These are phyloP conservation scores for Todiramphus saurophagus DNA, from an alignment of 2,113 vertebrate genomes.

Conservation along the genomic window DNA sequence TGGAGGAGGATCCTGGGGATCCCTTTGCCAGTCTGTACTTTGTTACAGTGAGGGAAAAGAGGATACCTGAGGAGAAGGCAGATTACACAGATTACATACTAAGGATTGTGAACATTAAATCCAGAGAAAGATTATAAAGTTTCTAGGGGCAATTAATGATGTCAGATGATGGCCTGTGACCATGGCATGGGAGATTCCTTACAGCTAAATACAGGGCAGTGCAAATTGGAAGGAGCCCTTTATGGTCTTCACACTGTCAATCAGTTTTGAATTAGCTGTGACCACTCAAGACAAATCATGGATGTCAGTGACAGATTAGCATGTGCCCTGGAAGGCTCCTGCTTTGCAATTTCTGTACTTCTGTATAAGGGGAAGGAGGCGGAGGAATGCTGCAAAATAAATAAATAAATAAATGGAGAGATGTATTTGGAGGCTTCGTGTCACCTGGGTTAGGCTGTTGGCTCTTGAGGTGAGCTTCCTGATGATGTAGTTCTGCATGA, in stretches of 20 bases:
- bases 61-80: not conserved
- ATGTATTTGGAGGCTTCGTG: not conserved
- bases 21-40: not conserved
- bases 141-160: not conserved
- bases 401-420: not conserved
- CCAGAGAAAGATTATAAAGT: not conserved
- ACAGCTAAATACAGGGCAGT: not conserved
- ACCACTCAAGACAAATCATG: not conserved
- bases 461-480: not conserved
- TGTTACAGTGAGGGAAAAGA: accelerated
- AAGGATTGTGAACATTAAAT: not conserved
- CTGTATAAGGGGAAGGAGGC: not conserved
- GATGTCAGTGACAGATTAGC: not conserved
- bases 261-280: not conserved
- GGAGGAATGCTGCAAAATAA: not conserved
- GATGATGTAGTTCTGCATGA: not conserved
- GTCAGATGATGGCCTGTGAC: not conserved
- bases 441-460: not conserved
- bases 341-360: not conserved
- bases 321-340: not conserved
- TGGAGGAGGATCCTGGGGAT: not conserved
- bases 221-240: not conserved
- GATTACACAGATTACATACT: not conserved
- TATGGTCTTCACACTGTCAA: not conserved
- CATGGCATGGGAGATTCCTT: not conserved